Evolutionary conservation across 2,888 invertebrate species (phyloP).

Genomic region (Caenorhabditis plicata): DNA sequence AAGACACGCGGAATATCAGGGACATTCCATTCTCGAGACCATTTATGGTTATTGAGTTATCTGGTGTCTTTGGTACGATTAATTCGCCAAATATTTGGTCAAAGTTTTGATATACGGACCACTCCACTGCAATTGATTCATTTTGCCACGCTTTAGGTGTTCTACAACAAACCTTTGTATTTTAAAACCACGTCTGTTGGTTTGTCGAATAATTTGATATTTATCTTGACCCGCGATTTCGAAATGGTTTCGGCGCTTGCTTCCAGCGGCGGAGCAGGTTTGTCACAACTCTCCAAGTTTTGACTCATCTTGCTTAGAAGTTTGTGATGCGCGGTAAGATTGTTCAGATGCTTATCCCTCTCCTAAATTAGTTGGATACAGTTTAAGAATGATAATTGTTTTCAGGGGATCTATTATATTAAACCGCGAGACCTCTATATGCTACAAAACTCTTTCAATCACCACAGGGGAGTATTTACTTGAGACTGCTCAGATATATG

Average conservation of each 20-base stretch:
- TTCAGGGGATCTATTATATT: conserved; percentile 20
- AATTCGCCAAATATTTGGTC: conserved; percentile 73
- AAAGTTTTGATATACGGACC: conserved; percentile 86
- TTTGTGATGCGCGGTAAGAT: conserved; percentile 83
- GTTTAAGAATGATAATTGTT: conserved; percentile 10
- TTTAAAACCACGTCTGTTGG: conserved; percentile 35
- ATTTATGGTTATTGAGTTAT: conserved; percentile 13
- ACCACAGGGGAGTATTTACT: no score
- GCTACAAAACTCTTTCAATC: no score
- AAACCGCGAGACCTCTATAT: no score
- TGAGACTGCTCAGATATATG: no score
- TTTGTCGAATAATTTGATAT: conserved; percentile 20
- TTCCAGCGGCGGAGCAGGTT: neutral
- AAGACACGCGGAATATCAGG: conserved; percentile 79
- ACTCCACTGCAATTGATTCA: conserved; percentile 78
- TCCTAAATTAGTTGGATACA: conserved; percentile 62
- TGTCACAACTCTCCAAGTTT: conserved; percentile 5
- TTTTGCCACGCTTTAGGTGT: neutral
- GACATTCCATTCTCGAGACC: conserved; percentile 21
- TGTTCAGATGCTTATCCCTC: conserved; percentile 71
- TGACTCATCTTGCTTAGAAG: conserved; percentile 76
- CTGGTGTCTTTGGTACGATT: conserved; percentile 12
- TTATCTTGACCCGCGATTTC: conserved; percentile 19
- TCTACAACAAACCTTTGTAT: conserved; percentile 39
- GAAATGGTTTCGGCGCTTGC: conserved; percentile 34